Conservation (phyloP, 2,113 vertebrate genomes). For the Phasianus colchicus region DNA sequence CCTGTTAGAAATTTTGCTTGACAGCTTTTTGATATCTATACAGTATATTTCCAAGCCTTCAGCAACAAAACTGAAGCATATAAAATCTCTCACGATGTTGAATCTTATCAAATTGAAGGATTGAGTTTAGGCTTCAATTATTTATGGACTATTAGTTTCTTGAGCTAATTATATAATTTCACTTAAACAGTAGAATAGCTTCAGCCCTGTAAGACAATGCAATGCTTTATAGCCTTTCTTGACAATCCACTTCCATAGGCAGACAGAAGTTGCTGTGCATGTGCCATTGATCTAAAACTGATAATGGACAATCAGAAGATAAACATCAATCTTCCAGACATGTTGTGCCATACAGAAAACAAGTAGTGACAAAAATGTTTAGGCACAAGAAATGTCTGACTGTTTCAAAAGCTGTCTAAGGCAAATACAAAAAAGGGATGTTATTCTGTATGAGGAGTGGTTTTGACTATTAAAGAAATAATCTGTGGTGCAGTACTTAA, state of each 20-base stretch:
- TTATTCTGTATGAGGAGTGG: neutral
- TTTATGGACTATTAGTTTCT: slow-evolving; percentile 54
- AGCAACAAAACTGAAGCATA: slow-evolving; percentile 50
- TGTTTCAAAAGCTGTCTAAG: neutral
- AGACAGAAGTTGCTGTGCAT: slow-evolving; percentile 7
- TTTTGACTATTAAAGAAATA: neutral
- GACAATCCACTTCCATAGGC: slow-evolving; percentile 17
- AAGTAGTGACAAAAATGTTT: neutral
- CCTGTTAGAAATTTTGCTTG: slow-evolving; percentile 59
- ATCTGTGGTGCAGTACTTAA: neutral
- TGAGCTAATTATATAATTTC: slow-evolving; percentile 57
- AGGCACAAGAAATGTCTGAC: neutral
- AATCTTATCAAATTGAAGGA: slow-evolving; percentile 9
- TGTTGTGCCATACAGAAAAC: neutral
- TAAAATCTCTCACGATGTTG: slow-evolving; percentile 1
- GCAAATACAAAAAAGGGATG: neutral
- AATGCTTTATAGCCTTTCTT: neutral
- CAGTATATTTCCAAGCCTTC: slow-evolving; percentile 40
- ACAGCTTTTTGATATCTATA: slow-evolving; percentile 53
- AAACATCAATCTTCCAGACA: slow-evolving; percentile 23
- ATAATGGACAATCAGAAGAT: slow-evolving; percentile 36
- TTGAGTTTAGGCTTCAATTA: slow-evolving; percentile 36
- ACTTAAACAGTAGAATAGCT: slow-evolving; percentile 26
- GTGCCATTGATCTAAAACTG: slow-evolving; percentile 28
- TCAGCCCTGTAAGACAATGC: neutral